These are phyloP conservation scores for Phasia obesa DNA, from an alignment of 2,888 invertebrate genomes.

Conservation along the genomic window DNA sequence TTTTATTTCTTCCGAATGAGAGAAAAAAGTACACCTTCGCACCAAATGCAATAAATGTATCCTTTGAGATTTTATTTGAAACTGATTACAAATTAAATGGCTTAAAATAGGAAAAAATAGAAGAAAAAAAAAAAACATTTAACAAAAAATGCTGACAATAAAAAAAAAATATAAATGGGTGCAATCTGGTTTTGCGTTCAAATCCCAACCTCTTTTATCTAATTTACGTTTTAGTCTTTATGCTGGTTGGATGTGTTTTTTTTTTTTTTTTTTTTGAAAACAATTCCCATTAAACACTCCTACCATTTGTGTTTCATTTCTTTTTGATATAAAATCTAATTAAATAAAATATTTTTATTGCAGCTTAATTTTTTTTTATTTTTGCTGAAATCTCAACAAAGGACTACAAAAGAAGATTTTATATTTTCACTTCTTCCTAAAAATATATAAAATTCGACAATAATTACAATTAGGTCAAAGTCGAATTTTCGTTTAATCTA, in stretches of 20 bases:
- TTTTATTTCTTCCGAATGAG: background rate
- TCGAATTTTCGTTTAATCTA: conserved; percentile 65
- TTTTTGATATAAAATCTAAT: conserved; percentile 46
- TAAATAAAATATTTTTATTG: conserved; percentile 57
- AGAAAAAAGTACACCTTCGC: conserved; percentile 10
- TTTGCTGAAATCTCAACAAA: conserved; percentile 16
- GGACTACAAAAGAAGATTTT: conserved; percentile 37
- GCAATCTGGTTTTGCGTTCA: background rate
- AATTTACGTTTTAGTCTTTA: background rate
- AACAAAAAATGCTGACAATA: conserved; percentile 45
- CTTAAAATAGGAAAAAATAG: conserved; percentile 2
- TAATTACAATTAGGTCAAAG: conserved; percentile 64
- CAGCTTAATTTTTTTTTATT: background rate
- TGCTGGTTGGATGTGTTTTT: background rate
- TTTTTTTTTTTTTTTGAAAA: background rate
- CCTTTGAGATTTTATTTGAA: conserved; percentile 20
- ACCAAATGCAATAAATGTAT: conserved; percentile 11
- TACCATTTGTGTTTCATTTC: conserved; percentile 1
- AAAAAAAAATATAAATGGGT: conserved; percentile 6
- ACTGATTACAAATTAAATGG: conserved; percentile 13
- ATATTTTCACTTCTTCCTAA: conserved; percentile 31
- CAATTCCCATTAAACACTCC: conserved; percentile 11
- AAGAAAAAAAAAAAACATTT: background rate
- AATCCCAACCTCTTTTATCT: background rate
- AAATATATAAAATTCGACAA: background rate